These are phyloP conservation scores for Drosophila picticornis DNA, from an alignment of 2,888 invertebrate genomes.

Conservation along the genomic window DNA sequence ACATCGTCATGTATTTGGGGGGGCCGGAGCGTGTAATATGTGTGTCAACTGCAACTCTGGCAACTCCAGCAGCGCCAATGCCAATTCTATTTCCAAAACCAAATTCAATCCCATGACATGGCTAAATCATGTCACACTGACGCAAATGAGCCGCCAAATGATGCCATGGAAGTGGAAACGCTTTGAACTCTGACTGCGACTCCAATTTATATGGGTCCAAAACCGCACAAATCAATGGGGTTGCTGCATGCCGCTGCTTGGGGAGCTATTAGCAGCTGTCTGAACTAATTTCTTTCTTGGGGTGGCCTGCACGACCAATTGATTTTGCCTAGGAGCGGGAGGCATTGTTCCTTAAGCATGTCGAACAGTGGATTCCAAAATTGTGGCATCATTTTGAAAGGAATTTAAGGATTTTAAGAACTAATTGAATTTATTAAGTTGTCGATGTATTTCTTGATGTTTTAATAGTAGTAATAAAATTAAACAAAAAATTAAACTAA, in stretches of 20 bases:
- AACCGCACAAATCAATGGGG: constrained; percentile 15
- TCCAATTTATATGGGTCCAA: constrained; percentile 34
- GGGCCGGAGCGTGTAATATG: constrained; percentile 49
- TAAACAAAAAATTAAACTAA: neutral
- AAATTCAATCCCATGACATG: constrained; percentile 54
- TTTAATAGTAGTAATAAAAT: neutral
- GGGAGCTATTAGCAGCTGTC: constrained; percentile 59
- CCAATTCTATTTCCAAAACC: constrained; percentile 37
- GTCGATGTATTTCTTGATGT: neutral
- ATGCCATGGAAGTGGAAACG: constrained; percentile 45
- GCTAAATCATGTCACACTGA: constrained; percentile 54
- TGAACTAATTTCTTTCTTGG: constrained; percentile 1
- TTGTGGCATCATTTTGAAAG: neutral
- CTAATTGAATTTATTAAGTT: neutral
- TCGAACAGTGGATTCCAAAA: neutral
- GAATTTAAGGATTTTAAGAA: neutral
- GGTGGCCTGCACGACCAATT: neutral
- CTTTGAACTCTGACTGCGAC: constrained; percentile 72
- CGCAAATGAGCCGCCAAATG: constrained; percentile 54
- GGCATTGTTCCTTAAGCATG: neutral
- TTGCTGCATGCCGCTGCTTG: constrained; percentile 1
- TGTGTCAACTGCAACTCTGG: constrained; percentile 68
- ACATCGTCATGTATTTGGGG: constrained; percentile 16
- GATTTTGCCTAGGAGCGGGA: constrained; percentile 3
- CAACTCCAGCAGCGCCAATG: constrained; percentile 31